Percentiles rank a stretch among this genome's conserved stretches.
Conservation (phyloP, 2,113 vertebrate genomes). For the Pipra filicauda region DNA sequence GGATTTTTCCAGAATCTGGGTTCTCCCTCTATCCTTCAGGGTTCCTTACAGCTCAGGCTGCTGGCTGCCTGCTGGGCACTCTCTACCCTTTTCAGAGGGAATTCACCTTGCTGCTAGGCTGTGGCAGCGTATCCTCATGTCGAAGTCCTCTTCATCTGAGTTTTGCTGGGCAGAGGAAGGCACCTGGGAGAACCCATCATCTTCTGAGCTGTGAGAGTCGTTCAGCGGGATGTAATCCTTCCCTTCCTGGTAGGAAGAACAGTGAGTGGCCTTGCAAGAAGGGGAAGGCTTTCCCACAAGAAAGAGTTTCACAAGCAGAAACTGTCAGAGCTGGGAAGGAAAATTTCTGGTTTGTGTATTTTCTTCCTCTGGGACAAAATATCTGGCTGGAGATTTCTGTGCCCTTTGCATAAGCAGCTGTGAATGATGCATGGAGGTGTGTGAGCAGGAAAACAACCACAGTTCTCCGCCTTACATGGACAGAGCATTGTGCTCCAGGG, state of each 20-base stretch:
- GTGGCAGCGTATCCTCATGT: constrained; percentile 80
- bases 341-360: background rate
- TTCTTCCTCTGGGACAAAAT: background rate
- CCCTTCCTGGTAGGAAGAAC: constrained; percentile 77
- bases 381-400: background rate
- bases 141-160: constrained; percentile 79
- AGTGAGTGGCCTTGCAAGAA: background rate
- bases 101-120: constrained; percentile 87
- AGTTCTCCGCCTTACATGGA: background rate
- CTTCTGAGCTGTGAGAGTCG: constrained; percentile 88
- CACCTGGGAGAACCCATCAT: constrained; percentile 88
- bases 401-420: background rate
- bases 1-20: background rate
- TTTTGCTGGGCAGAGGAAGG: constrained; percentile 82
- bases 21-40: background rate
- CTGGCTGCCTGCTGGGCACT: background rate
- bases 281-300: background rate
- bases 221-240: constrained; percentile 84
- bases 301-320: background rate
- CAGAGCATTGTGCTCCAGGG: background rate
- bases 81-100: background rate
- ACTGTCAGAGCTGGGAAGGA: background rate
- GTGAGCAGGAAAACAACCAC: background rate
- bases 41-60: background rate
- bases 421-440: background rate